Evolutionary conservation across 2,888 invertebrate species (phyloP).

Genomic region (Pristionchus exspectatus): DNA sequence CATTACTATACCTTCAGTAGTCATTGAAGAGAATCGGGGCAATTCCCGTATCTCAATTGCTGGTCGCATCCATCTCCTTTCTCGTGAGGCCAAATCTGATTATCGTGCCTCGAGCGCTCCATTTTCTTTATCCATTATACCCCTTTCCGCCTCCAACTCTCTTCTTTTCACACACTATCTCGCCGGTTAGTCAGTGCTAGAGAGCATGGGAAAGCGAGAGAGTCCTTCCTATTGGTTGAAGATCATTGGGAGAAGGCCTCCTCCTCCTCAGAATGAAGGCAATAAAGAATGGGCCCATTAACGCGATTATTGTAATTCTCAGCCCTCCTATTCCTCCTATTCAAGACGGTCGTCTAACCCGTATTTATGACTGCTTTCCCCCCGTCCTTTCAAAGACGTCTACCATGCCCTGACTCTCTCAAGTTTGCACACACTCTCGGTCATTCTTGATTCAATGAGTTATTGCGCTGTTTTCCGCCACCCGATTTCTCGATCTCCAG

Average conservation of each 20-base stretch:
- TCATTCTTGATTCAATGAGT: neutral
- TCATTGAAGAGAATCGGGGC: neutral
- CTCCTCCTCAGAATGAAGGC: neutral
- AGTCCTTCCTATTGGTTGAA: neutral
- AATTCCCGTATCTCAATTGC: neutral
- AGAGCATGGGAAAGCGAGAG: neutral
- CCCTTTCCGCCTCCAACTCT: neutral
- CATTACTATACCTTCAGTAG: neutral
- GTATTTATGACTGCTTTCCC: constrained; percentile 27
- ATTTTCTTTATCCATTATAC: constrained; percentile 11
- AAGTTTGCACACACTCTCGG: neutral
- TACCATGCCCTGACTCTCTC: neutral
- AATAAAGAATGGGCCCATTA: constrained; percentile 31
- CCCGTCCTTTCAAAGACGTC: neutral
- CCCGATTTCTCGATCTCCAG: neutral
- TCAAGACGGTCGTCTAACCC: constrained; percentile 10
- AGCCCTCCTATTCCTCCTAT: neutral
- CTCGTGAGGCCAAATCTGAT: neutral
- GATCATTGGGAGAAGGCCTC: neutral
- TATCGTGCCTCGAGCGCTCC: constrained; percentile 2
- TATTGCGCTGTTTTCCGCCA: neutral
- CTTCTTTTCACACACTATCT: neutral
- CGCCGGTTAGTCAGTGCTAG: neutral
- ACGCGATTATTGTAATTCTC: constrained; percentile 44
- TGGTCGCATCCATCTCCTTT: neutral